Conservation (phyloP, 2,797 vertebrate species). For the Hyperoplus lanceolatus region DNA sequence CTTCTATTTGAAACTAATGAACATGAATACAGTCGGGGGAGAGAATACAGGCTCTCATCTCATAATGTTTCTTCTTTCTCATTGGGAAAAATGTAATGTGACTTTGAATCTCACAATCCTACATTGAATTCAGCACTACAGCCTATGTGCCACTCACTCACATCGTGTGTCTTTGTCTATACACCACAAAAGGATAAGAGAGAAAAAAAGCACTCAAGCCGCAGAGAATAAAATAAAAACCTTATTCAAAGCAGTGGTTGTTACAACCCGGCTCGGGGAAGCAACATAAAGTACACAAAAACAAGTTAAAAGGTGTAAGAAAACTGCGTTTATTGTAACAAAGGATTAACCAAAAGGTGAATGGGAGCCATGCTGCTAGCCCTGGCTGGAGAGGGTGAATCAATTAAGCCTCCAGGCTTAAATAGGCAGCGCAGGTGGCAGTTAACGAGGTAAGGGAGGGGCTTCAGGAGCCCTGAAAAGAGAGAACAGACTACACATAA, state of each 20-base stretch:
- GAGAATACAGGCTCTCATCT: not conserved
- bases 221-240: constrained; percentile 36
- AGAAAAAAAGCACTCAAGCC: constrained; percentile 13
- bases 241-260: not conserved
- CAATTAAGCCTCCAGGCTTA: too few species aligned
- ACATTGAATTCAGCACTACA: constrained; percentile 45
- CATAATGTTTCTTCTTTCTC: constrained; percentile 25
- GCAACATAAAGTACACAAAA: too few species aligned
- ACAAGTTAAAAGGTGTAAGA: too few species aligned
- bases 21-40: constrained; percentile 11
- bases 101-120: constrained; percentile 34
- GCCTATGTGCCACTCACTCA: not conserved
- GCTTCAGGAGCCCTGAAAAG: too few species aligned
- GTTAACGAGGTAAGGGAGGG: too few species aligned
- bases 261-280: too few species aligned
- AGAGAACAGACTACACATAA: too few species aligned
- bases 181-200: constrained; percentile 3
- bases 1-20: constrained; percentile 24
- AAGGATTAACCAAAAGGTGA: too few species aligned
- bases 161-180: not conserved
- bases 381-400: too few species aligned
- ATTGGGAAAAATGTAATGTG: constrained; percentile 8
- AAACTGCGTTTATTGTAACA: too few species aligned
- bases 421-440: too few species aligned
- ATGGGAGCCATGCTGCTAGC: too few species aligned